Evolutionary conservation across 2,113 vertebrate species (phyloP).

Genomic region (Tychaedon coryphoeus): DNA sequence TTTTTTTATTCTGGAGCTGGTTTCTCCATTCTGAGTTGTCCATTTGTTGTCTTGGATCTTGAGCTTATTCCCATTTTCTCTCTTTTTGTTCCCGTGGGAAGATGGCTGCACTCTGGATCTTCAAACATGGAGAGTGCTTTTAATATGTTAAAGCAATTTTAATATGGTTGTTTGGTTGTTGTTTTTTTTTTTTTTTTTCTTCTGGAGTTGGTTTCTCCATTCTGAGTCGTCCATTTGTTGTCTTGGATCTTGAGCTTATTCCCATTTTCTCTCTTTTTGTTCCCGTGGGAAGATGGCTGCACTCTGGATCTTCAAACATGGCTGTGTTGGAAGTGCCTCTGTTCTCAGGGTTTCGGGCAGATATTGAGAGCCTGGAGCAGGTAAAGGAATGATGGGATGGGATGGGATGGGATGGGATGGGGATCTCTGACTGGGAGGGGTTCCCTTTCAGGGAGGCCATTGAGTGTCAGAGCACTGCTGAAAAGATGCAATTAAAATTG

Average conservation of each 20-base stretch:
- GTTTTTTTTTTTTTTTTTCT: not conserved
- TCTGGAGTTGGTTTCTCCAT: not conserved
- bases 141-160: not conserved
- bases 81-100: conserved; percentile 23
- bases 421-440: not conserved
- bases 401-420: not conserved
- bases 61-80: not conserved
- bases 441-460: not conserved
- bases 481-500: not conserved
- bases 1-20: not conserved
- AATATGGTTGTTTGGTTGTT: not conserved
- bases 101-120: conserved; percentile 91
- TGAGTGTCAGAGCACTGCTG: not conserved
- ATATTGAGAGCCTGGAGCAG: conserved; percentile 88
- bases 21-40: not conserved
- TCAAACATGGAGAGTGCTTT: conserved; percentile 83
- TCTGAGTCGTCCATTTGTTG: not conserved
- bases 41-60: not conserved
- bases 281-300: conserved; percentile 81
- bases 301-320: conserved; percentile 93
- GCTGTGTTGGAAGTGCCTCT: conserved; percentile 88
- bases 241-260: not conserved
- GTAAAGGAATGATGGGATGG: conserved; percentile 44
- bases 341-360: conserved; percentile 86
- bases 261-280: not conserved